phyloP scores from a whole-genome alignment of 2,797 vertebrate species.

The Sebastes kiyomatsui region DNA sequence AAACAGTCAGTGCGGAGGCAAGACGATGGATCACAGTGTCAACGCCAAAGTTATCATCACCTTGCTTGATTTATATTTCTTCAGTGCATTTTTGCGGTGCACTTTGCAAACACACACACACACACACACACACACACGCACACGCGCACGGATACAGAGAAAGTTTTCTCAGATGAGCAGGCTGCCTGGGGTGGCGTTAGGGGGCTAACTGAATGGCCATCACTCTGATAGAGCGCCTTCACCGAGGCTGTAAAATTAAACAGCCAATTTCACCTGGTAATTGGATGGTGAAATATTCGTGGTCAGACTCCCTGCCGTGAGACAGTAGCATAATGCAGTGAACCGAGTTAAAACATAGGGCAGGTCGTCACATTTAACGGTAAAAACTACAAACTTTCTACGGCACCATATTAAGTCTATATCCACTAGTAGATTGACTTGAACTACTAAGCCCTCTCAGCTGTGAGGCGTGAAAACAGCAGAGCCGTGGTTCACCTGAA shows the following conservation, averaged over 20 bases:
- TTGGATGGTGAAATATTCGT: constrained; percentile 78
- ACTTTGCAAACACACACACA: constrained; percentile 39
- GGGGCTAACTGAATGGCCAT: constrained; percentile 65
- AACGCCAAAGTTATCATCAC: constrained; percentile 80
- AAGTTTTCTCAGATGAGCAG: constrained; percentile 62
- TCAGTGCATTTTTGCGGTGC: constrained; percentile 35
- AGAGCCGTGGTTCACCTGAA: neutral
- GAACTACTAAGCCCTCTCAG: neutral
- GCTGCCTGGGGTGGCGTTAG: constrained; percentile 55
- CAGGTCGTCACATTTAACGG: constrained; percentile 33
- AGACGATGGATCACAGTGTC: constrained; percentile 74
- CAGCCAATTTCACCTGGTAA: constrained; percentile 81
- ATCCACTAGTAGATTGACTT: constrained; percentile 6
- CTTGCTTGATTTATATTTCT: constrained; percentile 77
- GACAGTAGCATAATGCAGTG: constrained; percentile 53
- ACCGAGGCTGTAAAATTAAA: constrained; percentile 78
- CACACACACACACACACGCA: constrained; percentile 9
- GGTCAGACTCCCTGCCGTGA: constrained; percentile 63
- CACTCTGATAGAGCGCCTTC: constrained; percentile 59
- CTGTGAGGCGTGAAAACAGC: constrained; percentile 1
- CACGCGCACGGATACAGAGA: constrained; percentile 19
- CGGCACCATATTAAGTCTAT: neutral
- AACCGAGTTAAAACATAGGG: constrained; percentile 46
- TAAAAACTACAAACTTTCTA: constrained; percentile 33
- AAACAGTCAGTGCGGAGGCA: constrained; percentile 69